Base-by-base conservation (phyloP, 2,888 invertebrate genomes). In the Alloscopus bannaensis region DNA sequence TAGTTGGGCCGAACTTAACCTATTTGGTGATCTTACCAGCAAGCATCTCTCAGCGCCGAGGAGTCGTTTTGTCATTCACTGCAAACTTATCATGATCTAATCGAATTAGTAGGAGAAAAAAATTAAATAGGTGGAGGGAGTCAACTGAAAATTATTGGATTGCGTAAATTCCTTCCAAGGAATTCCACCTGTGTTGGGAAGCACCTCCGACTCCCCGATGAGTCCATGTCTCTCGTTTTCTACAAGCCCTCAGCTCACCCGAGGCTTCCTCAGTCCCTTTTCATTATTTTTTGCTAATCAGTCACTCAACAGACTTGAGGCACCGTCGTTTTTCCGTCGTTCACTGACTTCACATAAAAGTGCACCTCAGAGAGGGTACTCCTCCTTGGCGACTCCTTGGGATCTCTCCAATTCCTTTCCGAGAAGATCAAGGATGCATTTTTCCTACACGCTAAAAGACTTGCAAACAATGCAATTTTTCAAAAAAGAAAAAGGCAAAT, bases 341-440 rank as follows among this genome's bases (percentile, higher is more conserved):
- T n/a, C n/a, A n/a, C n/a, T n/a, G n/a, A n/a, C n/a, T n/a, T n/a
- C n/a, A n/a, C n/a, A n/a, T n/a, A n/a, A n/a, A 22, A n/a, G 6
- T 22, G n/a, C 47, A 4, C 47, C 18, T n/a, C 18, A 13, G 6
- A 47, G 47, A 36, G 36, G n/a, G n/a, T n/a, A n/a, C n/a, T 50
- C n/a, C 50, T 20, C 55, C 11, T 28, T 55, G 55, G 55, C 55
- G 55, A 55, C 26, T 26, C 55, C 11, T 26, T 26, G 24, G 26
- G 24, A 8, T 4, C 16, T 62, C 8, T 24, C 16, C 40, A 40
- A 11, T 62, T 24, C 40, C 42, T 42, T 36, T 42, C 62, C 42
- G 28, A 40, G 42, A 42, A 42, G 42, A 36, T 62, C 62, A 62
- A 62, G 62, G 62, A 36, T 62, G 42, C 24, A 42, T 2, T n/a